These are phyloP conservation scores for Myripristis jacobus DNA, from an alignment of 2,797 vertebrate species.

Conservation along the genomic window DNA sequence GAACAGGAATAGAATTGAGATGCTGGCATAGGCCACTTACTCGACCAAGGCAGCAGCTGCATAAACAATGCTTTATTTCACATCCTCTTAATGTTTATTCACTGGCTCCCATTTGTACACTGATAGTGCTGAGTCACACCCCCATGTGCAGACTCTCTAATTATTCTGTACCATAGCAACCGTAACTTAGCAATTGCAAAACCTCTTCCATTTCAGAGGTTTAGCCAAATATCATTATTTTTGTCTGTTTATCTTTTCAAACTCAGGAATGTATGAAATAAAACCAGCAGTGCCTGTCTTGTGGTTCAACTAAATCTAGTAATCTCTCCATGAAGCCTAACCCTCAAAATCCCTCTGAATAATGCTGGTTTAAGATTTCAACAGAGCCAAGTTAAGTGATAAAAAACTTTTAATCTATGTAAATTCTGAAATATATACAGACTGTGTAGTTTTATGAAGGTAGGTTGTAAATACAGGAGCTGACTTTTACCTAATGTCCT, in stretches of 20 bases:
- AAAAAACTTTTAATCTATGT: constrained; percentile 43
- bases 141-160: constrained; percentile 75
- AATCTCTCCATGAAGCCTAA: constrained; percentile 22
- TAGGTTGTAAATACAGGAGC: constrained; percentile 52
- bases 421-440: constrained; percentile 36
- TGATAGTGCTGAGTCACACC: constrained; percentile 82
- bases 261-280: constrained; percentile 50
- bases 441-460: constrained; percentile 57
- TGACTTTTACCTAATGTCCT: constrained; percentile 2
- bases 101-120: constrained; percentile 73
- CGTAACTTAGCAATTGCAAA: constrained; percentile 78
- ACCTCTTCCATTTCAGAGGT: constrained; percentile 70
- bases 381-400: constrained; percentile 47
- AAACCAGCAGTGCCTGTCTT: constrained; percentile 36
- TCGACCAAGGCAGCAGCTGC: constrained; percentile 76
- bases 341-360: constrained; percentile 33
- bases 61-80: constrained; percentile 82
- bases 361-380: constrained; percentile 51
- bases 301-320: constrained; percentile 34
- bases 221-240: constrained; percentile 68
- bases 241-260: constrained; percentile 60
- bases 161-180: constrained; percentile 83
- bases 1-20: constrained; percentile 78
- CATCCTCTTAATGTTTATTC: constrained; percentile 80
- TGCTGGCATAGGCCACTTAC: constrained; percentile 69